Evolutionary conservation across 2,888 invertebrate genomes (phyloP), one percentile per base, ranked within the genome.

Genomic region (Rotaria macrura): DNA sequence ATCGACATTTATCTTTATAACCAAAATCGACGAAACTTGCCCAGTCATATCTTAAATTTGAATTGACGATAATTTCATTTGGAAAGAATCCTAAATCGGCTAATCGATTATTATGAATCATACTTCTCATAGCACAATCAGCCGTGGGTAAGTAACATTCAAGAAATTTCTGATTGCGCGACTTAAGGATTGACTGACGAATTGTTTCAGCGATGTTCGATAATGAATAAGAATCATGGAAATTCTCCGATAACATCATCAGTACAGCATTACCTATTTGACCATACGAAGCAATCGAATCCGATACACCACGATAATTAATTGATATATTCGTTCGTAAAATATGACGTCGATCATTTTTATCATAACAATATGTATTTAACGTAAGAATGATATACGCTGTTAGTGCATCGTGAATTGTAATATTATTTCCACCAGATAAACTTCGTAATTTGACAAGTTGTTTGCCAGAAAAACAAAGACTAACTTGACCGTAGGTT

Each of bases 31-130:
- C 74, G 38, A 74, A 74, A 74, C 23, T 29, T 17, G 74, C 74
- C 74, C 74, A 74, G 40, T 74, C 74, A 40, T 74, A 74, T 74
- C 74, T 38, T 29, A 40, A 74, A 40, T 74, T 74, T 74, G 74
- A 74, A 74, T 74, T 74, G n/a, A 74, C 34, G 17, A 29, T 23
- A 74, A 74, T 23, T 74, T 74, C 74, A 74, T 74, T 17, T 40
- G 74, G 40, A 34, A 74, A 23, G 6, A 38, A 25, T 74, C 23
- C 23, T 40, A 10, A 29, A 74, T 74, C 29, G 4, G 74, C 23
- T 6, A 10, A 9, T 74, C 9, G 4, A 74, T 74, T 40, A 38
- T 20, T 74, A 14, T 40, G n/a, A 23, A 38, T 23, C 10, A 29
- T 74, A 2, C 40, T 40, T 74, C 40, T 74, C 74, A 74, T 74